phyloP scores from a whole-genome alignment of 1,140 invertebrate species.

The Drosophila ananassae region DNA sequence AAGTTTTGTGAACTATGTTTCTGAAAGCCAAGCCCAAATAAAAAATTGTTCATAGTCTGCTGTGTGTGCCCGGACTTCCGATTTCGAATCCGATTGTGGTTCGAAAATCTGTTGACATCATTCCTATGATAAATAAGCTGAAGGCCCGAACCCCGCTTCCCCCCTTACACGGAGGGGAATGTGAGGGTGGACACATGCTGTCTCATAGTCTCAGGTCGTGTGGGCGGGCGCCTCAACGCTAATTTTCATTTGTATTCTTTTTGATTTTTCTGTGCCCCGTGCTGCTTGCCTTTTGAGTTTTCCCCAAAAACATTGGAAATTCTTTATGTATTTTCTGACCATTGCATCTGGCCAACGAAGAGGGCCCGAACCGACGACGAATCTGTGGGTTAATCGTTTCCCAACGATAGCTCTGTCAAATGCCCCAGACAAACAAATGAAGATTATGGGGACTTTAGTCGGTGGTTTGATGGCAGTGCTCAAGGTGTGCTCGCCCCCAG shows the following conservation, averaged over 20 bases:
- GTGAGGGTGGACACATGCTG: conserved; percentile 53
- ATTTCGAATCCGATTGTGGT: background rate
- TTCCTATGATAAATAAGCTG: conserved; percentile 33
- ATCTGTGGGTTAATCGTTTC: conserved; percentile 60
- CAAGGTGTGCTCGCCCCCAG: conserved; percentile 55
- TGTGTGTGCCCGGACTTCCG: conserved; percentile 3
- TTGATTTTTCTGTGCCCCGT: conserved; percentile 29
- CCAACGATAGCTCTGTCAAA: conserved; percentile 39
- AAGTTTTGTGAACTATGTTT: conserved; percentile 41
- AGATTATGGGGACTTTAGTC: conserved; percentile 68
- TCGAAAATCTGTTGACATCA: conserved; percentile 39
- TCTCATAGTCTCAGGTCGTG: conserved; percentile 28
- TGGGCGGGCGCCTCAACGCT: conserved; percentile 60
- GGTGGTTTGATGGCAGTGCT: conserved; percentile 63
- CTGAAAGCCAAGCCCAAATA: conserved; percentile 36
- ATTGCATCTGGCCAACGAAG: conserved; percentile 54
- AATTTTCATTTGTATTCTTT: conserved; percentile 59
- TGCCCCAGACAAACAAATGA: conserved; percentile 62
- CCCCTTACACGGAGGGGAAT: background rate
- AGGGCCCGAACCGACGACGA: conserved; percentile 34
- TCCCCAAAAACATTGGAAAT: conserved; percentile 14
- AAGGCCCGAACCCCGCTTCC: background rate
- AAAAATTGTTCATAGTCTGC: conserved; percentile 26
- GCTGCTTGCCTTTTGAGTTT: conserved; percentile 53
- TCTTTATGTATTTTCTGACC: conserved; percentile 24